These are phyloP conservation scores for Argyra leucocephala DNA, from an alignment of 2,888 invertebrate genomes.

Conservation along the genomic window DNA sequence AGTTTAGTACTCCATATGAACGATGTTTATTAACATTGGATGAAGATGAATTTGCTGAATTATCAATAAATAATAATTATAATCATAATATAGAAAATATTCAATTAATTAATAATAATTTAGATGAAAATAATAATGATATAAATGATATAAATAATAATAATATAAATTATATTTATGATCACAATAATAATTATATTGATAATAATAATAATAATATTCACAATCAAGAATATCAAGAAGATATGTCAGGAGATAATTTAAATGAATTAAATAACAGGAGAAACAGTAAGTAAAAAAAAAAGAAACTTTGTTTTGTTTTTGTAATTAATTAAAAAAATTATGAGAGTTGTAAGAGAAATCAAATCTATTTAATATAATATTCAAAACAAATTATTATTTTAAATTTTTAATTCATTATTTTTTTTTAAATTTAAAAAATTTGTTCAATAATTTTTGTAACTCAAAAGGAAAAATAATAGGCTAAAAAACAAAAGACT, in stretches of 20 bases:
- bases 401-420: no score
- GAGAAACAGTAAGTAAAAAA: constrained; percentile 18
- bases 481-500: no score
- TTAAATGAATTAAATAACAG: constrained; percentile 13
- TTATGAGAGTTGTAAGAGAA: no score
- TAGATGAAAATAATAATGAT: constrained; percentile 16
- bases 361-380: no score
- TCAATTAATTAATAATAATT: constrained; percentile 15
- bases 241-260: constrained; percentile 10
- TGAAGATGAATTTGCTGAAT: constrained; percentile 41
- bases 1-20: constrained; percentile 43
- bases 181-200: constrained; percentile 12
- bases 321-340: constrained; percentile 14
- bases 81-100: constrained; percentile 17
- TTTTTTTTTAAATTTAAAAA: no score
- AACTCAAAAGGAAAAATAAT: no score
- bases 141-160: constrained; percentile 20
- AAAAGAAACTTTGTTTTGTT: constrained; percentile 14
- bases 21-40: constrained; percentile 53
- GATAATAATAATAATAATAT: constrained; percentile 23
- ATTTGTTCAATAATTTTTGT: no score
- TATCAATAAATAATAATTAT: constrained; percentile 36
- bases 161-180: not conserved
- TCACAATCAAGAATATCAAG: constrained; percentile 17
- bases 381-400: no score